phyloP scores from a whole-genome alignment of 1,140 invertebrate species.

The Drosophila lowei region DNA sequence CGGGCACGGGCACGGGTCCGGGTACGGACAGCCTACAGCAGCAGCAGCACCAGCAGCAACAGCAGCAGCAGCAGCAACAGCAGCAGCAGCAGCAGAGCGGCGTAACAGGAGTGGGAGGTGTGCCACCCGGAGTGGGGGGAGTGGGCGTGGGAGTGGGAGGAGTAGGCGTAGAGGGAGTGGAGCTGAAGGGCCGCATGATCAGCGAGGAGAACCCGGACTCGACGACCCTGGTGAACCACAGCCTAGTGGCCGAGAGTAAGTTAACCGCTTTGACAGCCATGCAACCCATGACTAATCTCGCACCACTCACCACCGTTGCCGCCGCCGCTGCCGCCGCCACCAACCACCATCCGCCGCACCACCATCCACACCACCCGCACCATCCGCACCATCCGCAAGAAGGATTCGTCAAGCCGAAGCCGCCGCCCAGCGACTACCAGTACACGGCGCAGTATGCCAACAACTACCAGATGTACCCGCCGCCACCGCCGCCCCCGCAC shows the following conservation, averaged over 20 bases:
- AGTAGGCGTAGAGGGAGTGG: slow-evolving; percentile 10
- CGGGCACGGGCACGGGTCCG: slow-evolving; percentile 4
- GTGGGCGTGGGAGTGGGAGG: slow-evolving; percentile 12
- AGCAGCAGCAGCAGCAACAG: slow-evolving; percentile 45
- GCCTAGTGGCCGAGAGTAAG: slow-evolving; percentile 74
- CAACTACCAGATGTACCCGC: slow-evolving; percentile 83
- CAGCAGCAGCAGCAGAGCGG: slow-evolving; percentile 35
- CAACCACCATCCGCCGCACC: slow-evolving; percentile 51
- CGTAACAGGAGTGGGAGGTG: slow-evolving; percentile 17
- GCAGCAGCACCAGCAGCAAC: slow-evolving; percentile 45
- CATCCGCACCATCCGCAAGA: slow-evolving; percentile 69
- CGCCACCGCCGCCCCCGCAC: slow-evolving; percentile 74
- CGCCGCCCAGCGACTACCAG: slow-evolving; percentile 81
- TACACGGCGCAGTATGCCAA: slow-evolving; percentile 78
- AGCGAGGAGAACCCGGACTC: slow-evolving; percentile 83
- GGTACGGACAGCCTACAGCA: slow-evolving; percentile 46
- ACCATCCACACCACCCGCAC: slow-evolving; percentile 39
- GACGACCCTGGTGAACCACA: slow-evolving; percentile 78
- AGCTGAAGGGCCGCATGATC: slow-evolving; percentile 71
- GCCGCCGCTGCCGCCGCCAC: slow-evolving; percentile 35
- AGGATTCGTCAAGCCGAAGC: slow-evolving; percentile 82
- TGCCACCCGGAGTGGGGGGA: slow-evolving; percentile 8
- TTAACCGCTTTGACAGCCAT: slow-evolving; percentile 78
- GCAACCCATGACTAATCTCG: slow-evolving; percentile 80
- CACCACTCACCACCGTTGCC: slow-evolving; percentile 52